A percentile compares a stretch with the other conserved stretches of the same genome.
Conservation (phyloP, 2,113 vertebrate species). For the Prionailurus bengalensis region DNA sequence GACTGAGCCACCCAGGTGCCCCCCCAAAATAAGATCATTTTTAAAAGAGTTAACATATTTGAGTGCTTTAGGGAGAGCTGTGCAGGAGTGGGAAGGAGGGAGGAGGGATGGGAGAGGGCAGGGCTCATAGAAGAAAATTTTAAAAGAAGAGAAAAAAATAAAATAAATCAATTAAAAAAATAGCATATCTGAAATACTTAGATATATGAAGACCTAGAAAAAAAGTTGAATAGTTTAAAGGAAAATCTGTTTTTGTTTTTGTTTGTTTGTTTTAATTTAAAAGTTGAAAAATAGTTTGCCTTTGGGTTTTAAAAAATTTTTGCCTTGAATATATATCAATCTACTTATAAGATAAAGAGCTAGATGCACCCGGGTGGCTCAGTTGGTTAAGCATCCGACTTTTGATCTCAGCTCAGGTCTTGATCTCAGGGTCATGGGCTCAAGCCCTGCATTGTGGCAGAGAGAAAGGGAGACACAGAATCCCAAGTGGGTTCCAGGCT, state of each 20-base stretch:
- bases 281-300: slow-evolving; percentile 25
- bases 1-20: too few relatives aligned
- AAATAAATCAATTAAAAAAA: background rate
- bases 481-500: too few relatives aligned
- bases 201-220: background rate
- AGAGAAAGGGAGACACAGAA: too few relatives aligned
- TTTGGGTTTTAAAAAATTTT: background rate
- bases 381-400: too few relatives aligned
- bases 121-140: background rate
- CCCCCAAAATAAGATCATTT: too few relatives aligned
- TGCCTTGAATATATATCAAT: background rate
- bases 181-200: slow-evolving; percentile 33
- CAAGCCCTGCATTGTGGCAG: too few relatives aligned
- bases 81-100: background rate
- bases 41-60: background rate
- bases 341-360: background rate
- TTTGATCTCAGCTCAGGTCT: too few relatives aligned
- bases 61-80: background rate
- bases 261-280: background rate
- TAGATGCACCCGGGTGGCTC: too few relatives aligned
- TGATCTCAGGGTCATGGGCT: too few relatives aligned
- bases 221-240: background rate
- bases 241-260: slow-evolving; percentile 7
- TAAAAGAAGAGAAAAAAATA: background rate
- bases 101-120: background rate